Conservation (phyloP, 2,113 vertebrate species). For the Bubo bubo region DNA sequence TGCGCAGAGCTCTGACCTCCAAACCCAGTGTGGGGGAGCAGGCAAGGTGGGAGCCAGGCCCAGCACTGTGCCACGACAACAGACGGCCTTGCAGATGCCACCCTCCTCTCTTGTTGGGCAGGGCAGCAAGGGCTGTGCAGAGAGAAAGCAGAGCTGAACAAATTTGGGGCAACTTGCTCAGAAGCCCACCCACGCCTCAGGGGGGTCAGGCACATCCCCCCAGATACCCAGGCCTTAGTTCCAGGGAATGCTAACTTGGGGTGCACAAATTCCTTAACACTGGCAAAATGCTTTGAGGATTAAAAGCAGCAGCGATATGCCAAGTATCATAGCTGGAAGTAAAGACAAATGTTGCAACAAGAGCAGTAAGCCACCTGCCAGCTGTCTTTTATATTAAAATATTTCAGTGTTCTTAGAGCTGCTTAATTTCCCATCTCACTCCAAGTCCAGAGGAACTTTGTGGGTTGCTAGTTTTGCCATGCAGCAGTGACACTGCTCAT, state of each 20-base stretch:
- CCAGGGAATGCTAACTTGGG: not conserved
- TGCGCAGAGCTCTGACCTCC: not conserved
- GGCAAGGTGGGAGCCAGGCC: not conserved
- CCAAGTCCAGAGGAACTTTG: conserved; percentile 43
- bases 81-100: not conserved
- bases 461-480: not conserved
- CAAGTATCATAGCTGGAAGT: conserved; percentile 28
- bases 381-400: conserved; percentile 57
- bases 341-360: conserved; percentile 32
- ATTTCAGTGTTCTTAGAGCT: conserved; percentile 31
- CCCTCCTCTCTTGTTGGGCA: not conserved
- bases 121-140: not conserved
- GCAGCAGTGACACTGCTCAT: conserved; percentile 3
- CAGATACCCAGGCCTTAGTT: not conserved
- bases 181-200: not conserved
- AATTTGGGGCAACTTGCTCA: not conserved
- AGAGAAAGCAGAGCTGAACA: not conserved
- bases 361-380: conserved; percentile 51
- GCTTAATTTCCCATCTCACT: not conserved
- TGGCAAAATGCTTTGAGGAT: not conserved
- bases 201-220: not conserved
- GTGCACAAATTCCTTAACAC: not conserved
- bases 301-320: not conserved
- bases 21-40: not conserved
- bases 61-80: not conserved